Percentiles rank a stretch among this genome's conserved stretches.
Conservation (phyloP, 2,113 vertebrate species). For the Carollia perspicillata region DNA sequence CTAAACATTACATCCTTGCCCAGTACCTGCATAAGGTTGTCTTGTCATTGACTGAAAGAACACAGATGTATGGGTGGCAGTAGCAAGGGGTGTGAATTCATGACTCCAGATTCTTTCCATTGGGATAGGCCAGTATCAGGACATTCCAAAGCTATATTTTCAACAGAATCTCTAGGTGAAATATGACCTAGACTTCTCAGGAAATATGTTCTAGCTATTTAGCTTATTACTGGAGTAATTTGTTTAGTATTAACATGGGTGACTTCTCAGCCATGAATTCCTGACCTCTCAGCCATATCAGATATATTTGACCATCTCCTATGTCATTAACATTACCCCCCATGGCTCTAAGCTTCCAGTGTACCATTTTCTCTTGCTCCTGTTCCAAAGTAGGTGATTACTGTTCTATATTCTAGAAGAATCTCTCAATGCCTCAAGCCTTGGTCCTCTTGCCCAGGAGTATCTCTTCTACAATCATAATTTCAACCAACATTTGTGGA, state of each 20-base stretch:
- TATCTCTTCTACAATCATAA: neutral
- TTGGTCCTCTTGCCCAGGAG: neutral
- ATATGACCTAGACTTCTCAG: neutral
- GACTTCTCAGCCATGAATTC: neutral
- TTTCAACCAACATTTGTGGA: neutral
- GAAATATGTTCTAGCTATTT: neutral
- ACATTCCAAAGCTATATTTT: neutral
- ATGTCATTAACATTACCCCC: neutral
- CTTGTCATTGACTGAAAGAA: neutral
- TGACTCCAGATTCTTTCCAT: neutral
- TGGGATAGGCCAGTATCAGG: neutral
- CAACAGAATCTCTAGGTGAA: neutral
- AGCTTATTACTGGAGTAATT: neutral
- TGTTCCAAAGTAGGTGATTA: neutral
- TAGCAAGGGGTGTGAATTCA: neutral
- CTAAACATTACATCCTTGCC: neutral
- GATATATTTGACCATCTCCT: neutral
- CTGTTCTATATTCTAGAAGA: neutral
- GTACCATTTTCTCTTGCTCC: neutral
- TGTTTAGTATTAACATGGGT: neutral
- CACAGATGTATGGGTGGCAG: fast-evolving
- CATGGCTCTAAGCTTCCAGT: neutral
- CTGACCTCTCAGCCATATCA: neutral
- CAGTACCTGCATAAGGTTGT: neutral
- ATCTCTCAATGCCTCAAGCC: neutral